These are phyloP conservation scores for Charadrius vociferus DNA, from an alignment of 2,113 vertebrate species.

Conservation along the genomic window DNA sequence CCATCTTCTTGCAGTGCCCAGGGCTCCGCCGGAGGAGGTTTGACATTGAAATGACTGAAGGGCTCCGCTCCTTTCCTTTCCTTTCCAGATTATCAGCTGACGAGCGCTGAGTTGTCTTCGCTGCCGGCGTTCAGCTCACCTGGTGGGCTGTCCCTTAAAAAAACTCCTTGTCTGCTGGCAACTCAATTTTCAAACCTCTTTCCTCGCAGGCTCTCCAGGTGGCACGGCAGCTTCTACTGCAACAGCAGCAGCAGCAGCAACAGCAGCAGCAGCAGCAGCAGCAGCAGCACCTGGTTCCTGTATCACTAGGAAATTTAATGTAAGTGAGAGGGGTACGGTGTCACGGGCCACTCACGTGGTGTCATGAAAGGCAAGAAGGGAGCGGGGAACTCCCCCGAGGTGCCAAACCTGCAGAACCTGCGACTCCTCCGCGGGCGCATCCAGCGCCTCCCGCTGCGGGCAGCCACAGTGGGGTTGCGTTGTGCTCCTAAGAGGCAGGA, in stretches of 20 bases:
- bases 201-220: constrained; percentile 90
- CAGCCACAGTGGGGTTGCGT: fast-evolving
- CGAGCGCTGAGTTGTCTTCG: constrained; percentile 90
- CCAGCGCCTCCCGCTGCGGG: no score
- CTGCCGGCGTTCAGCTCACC: constrained; percentile 92
- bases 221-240: constrained; percentile 93
- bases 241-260: constrained; percentile 77
- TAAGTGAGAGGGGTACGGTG: constrained; percentile 60
- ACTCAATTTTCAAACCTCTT: constrained; percentile 53
- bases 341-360: fast-evolving
- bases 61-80: not conserved
- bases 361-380: not conserved
- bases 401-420: not conserved
- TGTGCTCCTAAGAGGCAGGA: not conserved
- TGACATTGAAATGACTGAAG: not conserved
- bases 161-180: not conserved
- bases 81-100: constrained; percentile 92
- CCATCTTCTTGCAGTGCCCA: fast-evolving
- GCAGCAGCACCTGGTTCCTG: constrained; percentile 83
- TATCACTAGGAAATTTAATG: constrained; percentile 92
- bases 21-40: not conserved
- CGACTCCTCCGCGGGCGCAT: not conserved
- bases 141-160: constrained; percentile 86
- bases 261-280: constrained; percentile 72
- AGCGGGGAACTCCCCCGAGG: not conserved